Base-by-base conservation (phyloP, 2,888 invertebrate genomes). In the Electrophaes corylata region DNA sequence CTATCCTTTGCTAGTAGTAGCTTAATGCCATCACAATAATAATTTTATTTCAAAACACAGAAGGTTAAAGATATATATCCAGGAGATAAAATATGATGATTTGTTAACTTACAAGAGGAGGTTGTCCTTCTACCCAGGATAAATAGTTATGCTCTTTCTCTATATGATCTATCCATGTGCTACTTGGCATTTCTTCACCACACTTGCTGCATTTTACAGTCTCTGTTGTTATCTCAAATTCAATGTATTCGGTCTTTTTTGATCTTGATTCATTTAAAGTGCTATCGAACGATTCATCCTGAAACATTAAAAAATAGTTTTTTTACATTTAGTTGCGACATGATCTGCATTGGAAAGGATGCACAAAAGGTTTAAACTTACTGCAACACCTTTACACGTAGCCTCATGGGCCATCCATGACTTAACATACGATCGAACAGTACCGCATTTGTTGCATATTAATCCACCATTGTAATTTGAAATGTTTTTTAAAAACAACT, bases 71-170 rank as follows among this genome's bases (percentile, higher is more conserved):
- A n/a, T n/a, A n/a, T n/a, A n/a, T n/a, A n/a, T n/a, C n/a, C n/a
- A n/a, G n/a, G n/a, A n/a, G n/a, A n/a, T n/a, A 31, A 1, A 31
- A n/a, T 31, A 41, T 14, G 14, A 20, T 14, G 12, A 10, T 37
- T 23, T 26, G 20, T 14, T n/a, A 43, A 76, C 84, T 88, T 88
- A 94, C 94, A 72, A 93, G 70, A 56, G 92, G 86, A 26, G 73
- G 54, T 40, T 93, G 88, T 48, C 91, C 93, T 40, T 88, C 83
- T 60, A 83, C 77, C 94, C 94, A 94, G 6, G 92, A 91, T 65
- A 94, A 80, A 65, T 93, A 92, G 58, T 93, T 91, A 75, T 95
- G 94, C 43, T 78, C 74, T 20, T 70, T 70, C 35, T 91, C 78
- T 57, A 93, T 93, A 69, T 94, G 94, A 5, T 70, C 60, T 2